Conservation (phyloP, 2,797 vertebrate genomes). For the Sebastes kiyomatsui region DNA sequence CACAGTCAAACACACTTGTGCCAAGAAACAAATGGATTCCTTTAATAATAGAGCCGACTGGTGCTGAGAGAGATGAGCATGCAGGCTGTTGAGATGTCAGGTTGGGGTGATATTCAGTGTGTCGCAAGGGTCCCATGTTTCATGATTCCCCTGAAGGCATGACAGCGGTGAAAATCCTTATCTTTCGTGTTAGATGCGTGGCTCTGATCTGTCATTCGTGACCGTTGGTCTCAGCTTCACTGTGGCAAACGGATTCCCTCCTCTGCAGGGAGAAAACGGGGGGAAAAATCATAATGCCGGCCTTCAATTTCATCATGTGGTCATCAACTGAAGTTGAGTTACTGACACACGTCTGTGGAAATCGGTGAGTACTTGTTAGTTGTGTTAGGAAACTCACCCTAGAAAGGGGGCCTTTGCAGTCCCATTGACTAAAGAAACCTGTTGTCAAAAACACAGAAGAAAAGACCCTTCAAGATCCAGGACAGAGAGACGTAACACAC, state of each 20-base stretch:
- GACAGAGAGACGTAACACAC: conserved; percentile 9
- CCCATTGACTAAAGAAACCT: conserved; percentile 90
- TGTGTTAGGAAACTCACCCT: conserved; percentile 82
- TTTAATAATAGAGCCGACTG: conserved; percentile 13
- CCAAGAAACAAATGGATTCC: conserved; percentile 19
- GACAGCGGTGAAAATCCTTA: conserved; percentile 35
- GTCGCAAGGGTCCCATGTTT: conserved; percentile 8
- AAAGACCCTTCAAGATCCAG: conserved; percentile 36
- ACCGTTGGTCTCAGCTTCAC: conserved; percentile 94
- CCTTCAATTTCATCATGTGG: neutral
- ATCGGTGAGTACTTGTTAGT: conserved; percentile 27
- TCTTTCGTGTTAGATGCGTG: conserved; percentile 76
- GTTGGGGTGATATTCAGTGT: conserved; percentile 30
- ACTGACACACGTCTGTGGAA: neutral
- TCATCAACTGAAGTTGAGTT: neutral
- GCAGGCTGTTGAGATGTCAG: conserved; percentile 56
- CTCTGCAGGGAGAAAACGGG: conserved; percentile 76
- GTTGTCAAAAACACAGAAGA: conserved; percentile 59
- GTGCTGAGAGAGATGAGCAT: conserved; percentile 40
- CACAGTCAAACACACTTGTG: conserved; percentile 15
- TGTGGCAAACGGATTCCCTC: conserved; percentile 94
- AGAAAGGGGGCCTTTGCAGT: conserved; percentile 89
- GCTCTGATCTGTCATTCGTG: conserved; percentile 96
- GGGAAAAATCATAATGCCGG: neutral
- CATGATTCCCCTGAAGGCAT: conserved; percentile 46